Evolutionary conservation across 2,113 vertebrate genomes (phyloP).

Genomic region (Glaucidium brasilianum): DNA sequence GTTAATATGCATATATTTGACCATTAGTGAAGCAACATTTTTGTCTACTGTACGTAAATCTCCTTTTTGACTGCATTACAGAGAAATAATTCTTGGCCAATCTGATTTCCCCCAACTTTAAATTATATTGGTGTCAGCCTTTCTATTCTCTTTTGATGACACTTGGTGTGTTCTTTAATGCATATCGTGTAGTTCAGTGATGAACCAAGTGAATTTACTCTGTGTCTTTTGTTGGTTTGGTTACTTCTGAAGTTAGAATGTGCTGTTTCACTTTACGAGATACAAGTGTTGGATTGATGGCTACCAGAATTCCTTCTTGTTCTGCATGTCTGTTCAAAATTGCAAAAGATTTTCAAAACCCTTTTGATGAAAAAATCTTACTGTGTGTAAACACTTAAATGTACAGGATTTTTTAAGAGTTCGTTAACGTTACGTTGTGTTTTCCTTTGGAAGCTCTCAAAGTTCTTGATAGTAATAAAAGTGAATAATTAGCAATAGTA

Average conservation of each 20-base stretch:
- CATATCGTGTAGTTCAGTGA: rapidly evolving
- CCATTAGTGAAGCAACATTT: not conserved
- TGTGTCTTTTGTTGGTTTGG: not conserved
- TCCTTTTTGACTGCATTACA: not conserved
- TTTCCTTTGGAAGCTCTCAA: not conserved
- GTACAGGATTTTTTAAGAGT: not conserved
- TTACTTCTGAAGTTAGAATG: not conserved
- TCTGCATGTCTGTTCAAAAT: not conserved
- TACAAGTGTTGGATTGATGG: not conserved
- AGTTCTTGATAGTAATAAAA: not conserved
- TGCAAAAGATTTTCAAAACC: not conserved
- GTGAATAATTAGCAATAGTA: not conserved
- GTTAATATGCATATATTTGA: not conserved
- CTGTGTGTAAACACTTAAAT: not conserved
- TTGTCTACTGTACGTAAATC: not conserved
- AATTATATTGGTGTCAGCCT: not conserved
- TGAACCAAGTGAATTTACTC: not conserved
- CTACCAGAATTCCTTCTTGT: not conserved
- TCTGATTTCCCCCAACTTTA: not conserved
- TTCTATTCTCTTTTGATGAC: not conserved
- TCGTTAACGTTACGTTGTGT: not conserved
- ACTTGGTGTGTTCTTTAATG: not conserved
- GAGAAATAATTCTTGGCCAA: not conserved
- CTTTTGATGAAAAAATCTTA: not conserved
- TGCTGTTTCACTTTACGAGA: not conserved